A percentile compares a stretch with the other conserved stretches of the same genome.
phyloP scores from a whole-genome alignment of 2,113 vertebrate species.

The Petaurus breviceps region DNA sequence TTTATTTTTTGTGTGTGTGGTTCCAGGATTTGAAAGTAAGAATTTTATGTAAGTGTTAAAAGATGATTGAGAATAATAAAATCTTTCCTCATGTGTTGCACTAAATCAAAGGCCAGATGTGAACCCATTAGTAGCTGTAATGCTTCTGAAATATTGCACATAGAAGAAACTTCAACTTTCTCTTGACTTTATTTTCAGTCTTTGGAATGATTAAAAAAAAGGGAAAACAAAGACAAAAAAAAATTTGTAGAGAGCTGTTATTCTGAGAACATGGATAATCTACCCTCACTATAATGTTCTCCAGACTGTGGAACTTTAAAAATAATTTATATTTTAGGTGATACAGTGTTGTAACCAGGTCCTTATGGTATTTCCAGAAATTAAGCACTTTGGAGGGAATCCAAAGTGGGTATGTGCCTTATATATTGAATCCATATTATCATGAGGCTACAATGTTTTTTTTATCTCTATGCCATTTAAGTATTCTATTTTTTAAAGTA shows the following conservation, averaged over 20 bases:
- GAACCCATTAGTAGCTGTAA: background rate
- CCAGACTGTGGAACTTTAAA: background rate
- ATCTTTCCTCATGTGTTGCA: background rate
- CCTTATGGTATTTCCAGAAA: background rate
- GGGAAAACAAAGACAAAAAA: background rate
- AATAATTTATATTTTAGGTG: background rate
- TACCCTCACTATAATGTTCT: background rate
- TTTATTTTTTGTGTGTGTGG: conserved; percentile 23
- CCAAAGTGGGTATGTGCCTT: background rate
- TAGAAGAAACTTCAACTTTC: conserved; percentile 7
- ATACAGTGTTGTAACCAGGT: background rate
- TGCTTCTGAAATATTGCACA: background rate
- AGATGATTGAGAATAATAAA: conserved; percentile 1
- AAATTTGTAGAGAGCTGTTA: background rate
- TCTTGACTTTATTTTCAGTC: background rate
- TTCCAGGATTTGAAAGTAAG: background rate
- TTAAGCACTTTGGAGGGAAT: background rate
- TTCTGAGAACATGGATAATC: conserved; percentile 2
- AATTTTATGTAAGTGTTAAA: background rate
- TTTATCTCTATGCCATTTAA: background rate
- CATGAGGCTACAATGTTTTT: conserved; percentile 26
- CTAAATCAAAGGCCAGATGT: background rate
- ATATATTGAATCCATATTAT: conserved; percentile 22
- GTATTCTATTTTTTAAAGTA: background rate
- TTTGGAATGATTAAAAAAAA: conserved; percentile 5